Evolutionary conservation across 2,113 vertebrate genomes (phyloP).

Genomic region (Struthidea cinerea): DNA sequence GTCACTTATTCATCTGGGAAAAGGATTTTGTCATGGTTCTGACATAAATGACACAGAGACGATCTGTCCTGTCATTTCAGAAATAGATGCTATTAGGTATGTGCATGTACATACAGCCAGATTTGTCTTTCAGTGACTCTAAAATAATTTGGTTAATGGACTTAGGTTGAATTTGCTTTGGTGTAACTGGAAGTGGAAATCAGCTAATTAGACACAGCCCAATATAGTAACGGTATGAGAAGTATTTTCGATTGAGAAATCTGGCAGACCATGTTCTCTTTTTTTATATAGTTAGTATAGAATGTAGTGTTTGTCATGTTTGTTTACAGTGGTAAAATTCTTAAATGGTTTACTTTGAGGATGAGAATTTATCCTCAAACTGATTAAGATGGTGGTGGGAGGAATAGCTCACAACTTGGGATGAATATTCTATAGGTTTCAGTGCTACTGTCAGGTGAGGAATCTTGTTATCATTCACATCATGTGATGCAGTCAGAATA

Average conservation of each 20-base stretch:
- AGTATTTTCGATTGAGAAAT: slow-evolving; percentile 44
- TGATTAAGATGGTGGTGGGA: not conserved
- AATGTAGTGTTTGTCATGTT: not conserved
- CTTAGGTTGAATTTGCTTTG: not conserved
- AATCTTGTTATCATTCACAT: not conserved
- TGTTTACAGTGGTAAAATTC: slow-evolving; percentile 8
- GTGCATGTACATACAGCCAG: not conserved
- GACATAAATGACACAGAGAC: slow-evolving; percentile 62
- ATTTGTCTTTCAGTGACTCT: not conserved
- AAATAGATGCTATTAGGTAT: slow-evolving; percentile 4
- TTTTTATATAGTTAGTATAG: not conserved
- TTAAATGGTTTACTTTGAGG: not conserved
- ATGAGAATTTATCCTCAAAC: not conserved
- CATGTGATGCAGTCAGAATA: not conserved
- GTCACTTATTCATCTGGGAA: slow-evolving; percentile 76
- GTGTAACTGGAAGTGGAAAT: not conserved
- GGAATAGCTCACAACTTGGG: not conserved
- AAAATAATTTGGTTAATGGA: not conserved
- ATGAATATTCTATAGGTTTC: not conserved
- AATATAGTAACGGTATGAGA: not conserved
- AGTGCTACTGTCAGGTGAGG: not conserved
- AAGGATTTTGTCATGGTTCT: slow-evolving; percentile 67
- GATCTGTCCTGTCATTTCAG: slow-evolving; percentile 56
- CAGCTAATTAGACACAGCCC: not conserved
- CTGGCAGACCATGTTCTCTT: not conserved